Conservation (phyloP, 2,888 invertebrate species). For the Eucriotettix oculatus region DNA sequence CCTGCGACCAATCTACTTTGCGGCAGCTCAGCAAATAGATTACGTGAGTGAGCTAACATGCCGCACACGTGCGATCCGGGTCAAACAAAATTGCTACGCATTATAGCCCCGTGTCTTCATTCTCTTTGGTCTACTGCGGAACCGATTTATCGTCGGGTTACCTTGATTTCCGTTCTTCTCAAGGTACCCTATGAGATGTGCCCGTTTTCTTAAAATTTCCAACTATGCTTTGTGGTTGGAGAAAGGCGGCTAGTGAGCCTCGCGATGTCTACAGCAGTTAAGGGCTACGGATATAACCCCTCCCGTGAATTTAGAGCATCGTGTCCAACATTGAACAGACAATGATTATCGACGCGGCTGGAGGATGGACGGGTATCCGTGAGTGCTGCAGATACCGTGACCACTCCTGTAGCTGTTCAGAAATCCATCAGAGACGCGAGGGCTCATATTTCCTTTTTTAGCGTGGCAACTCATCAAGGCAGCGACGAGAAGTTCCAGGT, state of each 20-base stretch:
- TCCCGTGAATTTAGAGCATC: too few species aligned
- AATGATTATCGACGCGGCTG: too few species aligned
- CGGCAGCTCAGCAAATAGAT: conserved; percentile 15
- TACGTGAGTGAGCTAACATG: conserved; percentile 12
- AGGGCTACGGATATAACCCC: neutral
- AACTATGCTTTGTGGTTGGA: too few species aligned
- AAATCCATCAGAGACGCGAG: neutral
- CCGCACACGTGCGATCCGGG: conserved; percentile 10
- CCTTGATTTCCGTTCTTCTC: neutral
- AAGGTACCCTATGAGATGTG: too few species aligned
- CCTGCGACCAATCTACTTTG: conserved; percentile 13
- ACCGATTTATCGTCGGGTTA: neutral
- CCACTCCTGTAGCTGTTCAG: neutral
- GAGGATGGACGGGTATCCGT: too few species aligned
- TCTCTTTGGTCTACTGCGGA: neutral
- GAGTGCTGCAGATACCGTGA: neutral
- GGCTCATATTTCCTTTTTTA: neutral
- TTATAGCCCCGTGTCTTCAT: conserved; percentile 8
- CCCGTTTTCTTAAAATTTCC: too few species aligned
- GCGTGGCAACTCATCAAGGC: neutral
- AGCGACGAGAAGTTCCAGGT: too few species aligned
- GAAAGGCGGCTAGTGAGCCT: neutral
- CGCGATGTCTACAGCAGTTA: neutral
- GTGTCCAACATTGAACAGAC: too few species aligned
- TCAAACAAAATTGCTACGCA: conserved; percentile 20